These are phyloP conservation scores for Calephelis perditalis DNA, from an alignment of 2,888 invertebrate species.

Conservation along the genomic window DNA sequence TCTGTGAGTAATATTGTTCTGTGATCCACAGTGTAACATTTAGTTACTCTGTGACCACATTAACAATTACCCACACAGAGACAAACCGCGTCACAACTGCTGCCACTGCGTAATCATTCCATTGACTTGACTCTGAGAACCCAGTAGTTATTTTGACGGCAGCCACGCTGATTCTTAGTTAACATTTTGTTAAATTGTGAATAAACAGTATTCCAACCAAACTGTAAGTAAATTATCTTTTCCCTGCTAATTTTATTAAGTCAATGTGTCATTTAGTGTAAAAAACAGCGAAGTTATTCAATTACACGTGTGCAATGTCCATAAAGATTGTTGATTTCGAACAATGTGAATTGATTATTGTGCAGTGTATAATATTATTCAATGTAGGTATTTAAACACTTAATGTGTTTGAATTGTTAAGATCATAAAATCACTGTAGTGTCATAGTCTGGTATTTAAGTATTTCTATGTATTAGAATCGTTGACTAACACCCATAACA, in stretches of 20 bases:
- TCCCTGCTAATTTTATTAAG: not conserved
- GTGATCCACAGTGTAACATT: not conserved
- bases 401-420: too few relatives aligned
- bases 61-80: not conserved
- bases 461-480: too few relatives aligned
- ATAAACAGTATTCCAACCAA: not conserved
- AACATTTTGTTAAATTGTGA: slow-evolving; percentile 1
- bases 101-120: slow-evolving; percentile 7
- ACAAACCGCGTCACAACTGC: not conserved
- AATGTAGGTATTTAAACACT: too few relatives aligned
- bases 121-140: not conserved
- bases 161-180: slow-evolving; percentile 2
- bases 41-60: not conserved
- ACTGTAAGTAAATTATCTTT: not conserved
- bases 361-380: too few relatives aligned
- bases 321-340: too few relatives aligned
- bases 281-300: too few relatives aligned
- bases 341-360: too few relatives aligned
- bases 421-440: too few relatives aligned
- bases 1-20: not conserved
- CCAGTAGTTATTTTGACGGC: slow-evolving; percentile 11
- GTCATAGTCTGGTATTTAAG: too few relatives aligned
- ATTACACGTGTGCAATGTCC: not conserved
- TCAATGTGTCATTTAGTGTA: too few relatives aligned
- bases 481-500: too few relatives aligned